Evolutionary conservation across 2,797 vertebrate genomes (phyloP), one percentile per base, ranked within the genome.

Genomic region (Onychomys leucogaster): DNA sequence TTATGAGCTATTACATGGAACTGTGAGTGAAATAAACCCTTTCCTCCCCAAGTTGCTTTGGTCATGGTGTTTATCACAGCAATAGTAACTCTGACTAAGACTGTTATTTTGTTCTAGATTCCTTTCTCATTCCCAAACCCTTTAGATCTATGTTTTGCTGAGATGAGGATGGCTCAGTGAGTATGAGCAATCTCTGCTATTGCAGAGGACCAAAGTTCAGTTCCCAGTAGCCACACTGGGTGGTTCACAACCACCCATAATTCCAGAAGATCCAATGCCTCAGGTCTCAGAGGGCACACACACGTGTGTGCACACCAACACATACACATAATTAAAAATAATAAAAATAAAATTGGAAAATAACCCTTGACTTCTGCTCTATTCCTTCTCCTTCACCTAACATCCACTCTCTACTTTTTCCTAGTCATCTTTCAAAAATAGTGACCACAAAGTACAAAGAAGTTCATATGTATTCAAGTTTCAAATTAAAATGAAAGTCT

Each of bases 361-460:
- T 14, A 43, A 43, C 23, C 12, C 21, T 43, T 76, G 12, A 46
- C 11, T 76, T 78, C 41, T 65, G 37, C 37, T 92, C 69, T 71
- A 71, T 80, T 93, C 55, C 91, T 83, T 88, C 23, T 78, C 75
- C 80, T 80, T 69, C 78, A 13, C 82, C 55, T 89, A 84, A 85
- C 3, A 89, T 13, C n/a, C 9, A 86, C 12, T 57, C 75, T 49
- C 43, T 17, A 73, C 59, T 89, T 69, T 94, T 76, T 88, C 59
- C 41, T 91, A 49, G 61, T 63, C 43, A 87, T 55, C n/a, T 71
- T 83, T n/a, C 65, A 90, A 93, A 87, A 49, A 49, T 21, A 90
- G 82, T n/a, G 8, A 65, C 46, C 41, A 88, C 0, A 91, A 96
- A 88, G 29, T 49, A 93, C 17, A 46, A 6, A 88, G 12, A 73